Evolutionary conservation across 2,113 vertebrate species (phyloP).

Genomic region (Porphyrio hochstetteri): DNA sequence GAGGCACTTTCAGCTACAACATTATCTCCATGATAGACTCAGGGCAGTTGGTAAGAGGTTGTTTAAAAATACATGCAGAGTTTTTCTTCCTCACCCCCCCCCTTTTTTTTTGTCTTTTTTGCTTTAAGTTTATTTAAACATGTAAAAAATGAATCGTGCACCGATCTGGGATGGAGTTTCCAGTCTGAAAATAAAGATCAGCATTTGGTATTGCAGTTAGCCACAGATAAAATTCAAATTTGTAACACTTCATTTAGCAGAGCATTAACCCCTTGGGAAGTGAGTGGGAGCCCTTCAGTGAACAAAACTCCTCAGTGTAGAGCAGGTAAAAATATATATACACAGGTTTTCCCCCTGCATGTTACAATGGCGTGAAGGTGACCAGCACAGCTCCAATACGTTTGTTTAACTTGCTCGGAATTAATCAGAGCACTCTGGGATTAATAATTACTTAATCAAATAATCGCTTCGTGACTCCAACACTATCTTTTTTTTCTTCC

Average conservation of each 20-base stretch:
- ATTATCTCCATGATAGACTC: background rate
- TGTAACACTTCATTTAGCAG: conserved; percentile 78
- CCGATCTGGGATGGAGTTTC: conserved; percentile 13
- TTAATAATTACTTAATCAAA: conserved; percentile 89
- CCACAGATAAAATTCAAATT: conserved; percentile 73
- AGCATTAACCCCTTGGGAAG: conserved; percentile 71
- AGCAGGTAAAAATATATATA: conserved; percentile 62
- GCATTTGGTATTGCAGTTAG: conserved; percentile 74
- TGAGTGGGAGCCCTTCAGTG: conserved; percentile 61
- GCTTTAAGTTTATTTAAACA: background rate
- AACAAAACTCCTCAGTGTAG: conserved; percentile 67
- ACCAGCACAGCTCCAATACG: conserved; percentile 49
- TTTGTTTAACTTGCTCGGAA: conserved; percentile 78
- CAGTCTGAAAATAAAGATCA: conserved; percentile 41
- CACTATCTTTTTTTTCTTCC: conserved; percentile 70
- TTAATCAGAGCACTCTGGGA: conserved; percentile 78
- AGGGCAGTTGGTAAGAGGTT: background rate
- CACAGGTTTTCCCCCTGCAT: background rate
- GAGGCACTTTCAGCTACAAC: background rate
- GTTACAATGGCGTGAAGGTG: conserved; percentile 54
- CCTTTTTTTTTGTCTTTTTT: no score
- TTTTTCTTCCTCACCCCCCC: background rate
- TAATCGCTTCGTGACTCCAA: conserved; percentile 78
- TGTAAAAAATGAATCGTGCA: background rate
- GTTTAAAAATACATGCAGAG: background rate